Conservation (phyloP, 2,113 vertebrate genomes). For the Carlito syrichta region DNA sequence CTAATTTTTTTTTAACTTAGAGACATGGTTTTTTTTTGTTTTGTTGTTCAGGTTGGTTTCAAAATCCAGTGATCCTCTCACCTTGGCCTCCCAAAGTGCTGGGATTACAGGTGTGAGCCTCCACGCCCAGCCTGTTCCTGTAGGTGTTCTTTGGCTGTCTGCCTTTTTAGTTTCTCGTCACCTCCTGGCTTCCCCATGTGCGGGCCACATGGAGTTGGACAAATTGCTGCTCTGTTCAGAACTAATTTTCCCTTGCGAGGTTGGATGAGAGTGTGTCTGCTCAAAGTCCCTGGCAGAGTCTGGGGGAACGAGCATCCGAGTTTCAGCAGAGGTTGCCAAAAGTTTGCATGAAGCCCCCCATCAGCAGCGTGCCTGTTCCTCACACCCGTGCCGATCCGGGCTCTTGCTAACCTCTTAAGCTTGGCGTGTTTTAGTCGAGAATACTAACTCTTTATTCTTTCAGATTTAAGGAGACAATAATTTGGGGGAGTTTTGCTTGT, state of each 20-base stretch:
- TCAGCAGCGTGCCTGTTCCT: neutral
- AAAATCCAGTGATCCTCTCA: too few relatives aligned
- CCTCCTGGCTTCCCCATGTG: neutral
- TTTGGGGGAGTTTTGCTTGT: neutral
- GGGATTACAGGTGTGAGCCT: too few relatives aligned
- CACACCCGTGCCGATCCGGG: neutral
- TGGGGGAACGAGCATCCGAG: neutral
- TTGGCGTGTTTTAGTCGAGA: neutral
- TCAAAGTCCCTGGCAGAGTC: neutral
- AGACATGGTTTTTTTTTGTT: too few relatives aligned
- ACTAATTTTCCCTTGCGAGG: neutral
- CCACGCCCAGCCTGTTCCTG: too few relatives aligned
- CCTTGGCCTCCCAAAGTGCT: too few relatives aligned
- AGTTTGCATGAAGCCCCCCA: neutral
- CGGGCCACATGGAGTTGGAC: neutral
- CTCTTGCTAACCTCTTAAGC: neutral
- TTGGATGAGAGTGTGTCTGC: neutral
- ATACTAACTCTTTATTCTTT: neutral
- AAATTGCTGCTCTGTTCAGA: neutral
- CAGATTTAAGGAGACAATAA: neutral
- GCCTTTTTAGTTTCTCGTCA: neutral
- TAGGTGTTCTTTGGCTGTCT: neutral
- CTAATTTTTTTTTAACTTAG: too few relatives aligned
- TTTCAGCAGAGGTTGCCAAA: neutral
- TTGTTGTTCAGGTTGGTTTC: too few relatives aligned